Conservation (phyloP, 2,888 invertebrate species). For the Crematogaster levior region DNA sequence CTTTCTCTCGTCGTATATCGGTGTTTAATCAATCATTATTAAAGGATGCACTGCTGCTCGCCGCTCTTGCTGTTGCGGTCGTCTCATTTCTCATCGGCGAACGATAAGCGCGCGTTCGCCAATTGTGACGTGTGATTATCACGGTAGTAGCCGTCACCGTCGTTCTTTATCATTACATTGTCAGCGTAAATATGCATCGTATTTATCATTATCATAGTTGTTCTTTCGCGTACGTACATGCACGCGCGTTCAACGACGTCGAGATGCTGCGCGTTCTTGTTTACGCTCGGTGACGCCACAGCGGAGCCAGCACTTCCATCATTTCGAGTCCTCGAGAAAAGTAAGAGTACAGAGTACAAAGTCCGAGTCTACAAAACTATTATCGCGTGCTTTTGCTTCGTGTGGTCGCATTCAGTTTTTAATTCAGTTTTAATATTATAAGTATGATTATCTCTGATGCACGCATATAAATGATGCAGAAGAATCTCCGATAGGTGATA, state of each 20-base stretch:
- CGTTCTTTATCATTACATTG: background rate
- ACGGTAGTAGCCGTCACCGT: background rate
- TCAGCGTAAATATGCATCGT: background rate
- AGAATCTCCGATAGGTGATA: no score
- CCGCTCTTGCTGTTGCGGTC: background rate
- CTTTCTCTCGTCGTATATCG: conserved; percentile 42
- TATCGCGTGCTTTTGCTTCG: background rate
- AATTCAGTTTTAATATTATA: conserved; percentile 14
- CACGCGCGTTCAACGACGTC: background rate
- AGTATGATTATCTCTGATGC: background rate
- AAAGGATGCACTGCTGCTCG: background rate
- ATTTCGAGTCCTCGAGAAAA: background rate
- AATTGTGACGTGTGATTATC: background rate
- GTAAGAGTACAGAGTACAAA: background rate
- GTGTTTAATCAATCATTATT: conserved; percentile 26
- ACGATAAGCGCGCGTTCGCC: background rate
- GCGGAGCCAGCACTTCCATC: background rate
- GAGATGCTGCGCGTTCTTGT: background rate
- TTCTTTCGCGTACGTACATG: background rate
- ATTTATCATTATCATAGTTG: background rate
- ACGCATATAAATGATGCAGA: no score
- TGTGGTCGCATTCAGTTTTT: no score
- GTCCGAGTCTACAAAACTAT: background rate
- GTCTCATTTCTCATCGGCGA: background rate
- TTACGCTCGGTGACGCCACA: background rate